phyloP scores from a whole-genome alignment of 2,888 invertebrate species.

The Latheticus oryzae region DNA sequence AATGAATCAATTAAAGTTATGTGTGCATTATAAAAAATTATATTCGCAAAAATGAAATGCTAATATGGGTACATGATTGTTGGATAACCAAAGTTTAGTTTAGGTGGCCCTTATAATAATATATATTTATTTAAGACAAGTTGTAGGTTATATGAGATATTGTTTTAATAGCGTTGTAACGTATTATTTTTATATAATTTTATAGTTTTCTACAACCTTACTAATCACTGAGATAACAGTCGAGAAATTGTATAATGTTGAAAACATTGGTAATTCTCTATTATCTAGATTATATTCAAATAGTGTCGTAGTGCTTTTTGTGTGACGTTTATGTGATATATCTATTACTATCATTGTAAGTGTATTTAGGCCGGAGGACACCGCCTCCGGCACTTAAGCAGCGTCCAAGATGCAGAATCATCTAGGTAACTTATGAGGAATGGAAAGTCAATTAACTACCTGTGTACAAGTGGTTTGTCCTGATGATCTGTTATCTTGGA shows the following conservation, averaged over 20 bases:
- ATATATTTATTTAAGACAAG: constrained; percentile 59
- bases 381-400: constrained; percentile 14
- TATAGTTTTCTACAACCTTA: constrained; percentile 61
- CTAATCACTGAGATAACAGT: constrained; percentile 56
- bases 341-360: constrained; percentile 59
- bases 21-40: too few relatives aligned
- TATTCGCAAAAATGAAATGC: constrained; percentile 11
- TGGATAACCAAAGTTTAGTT: constrained; percentile 63
- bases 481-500: constrained; percentile 49
- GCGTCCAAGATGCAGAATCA: constrained; percentile 39
- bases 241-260: constrained; percentile 57
- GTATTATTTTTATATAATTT: constrained; percentile 63
- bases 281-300: constrained; percentile 61
- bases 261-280: constrained; percentile 58
- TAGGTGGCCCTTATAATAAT: constrained; percentile 48
- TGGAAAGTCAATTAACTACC: constrained; percentile 40
- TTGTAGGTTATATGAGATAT: constrained; percentile 55
- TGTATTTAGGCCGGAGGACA: constrained; percentile 49
- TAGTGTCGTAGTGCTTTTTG: constrained; percentile 67
- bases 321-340: constrained; percentile 69
- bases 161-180: constrained; percentile 55
- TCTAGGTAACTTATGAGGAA: constrained; percentile 10
- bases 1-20: constrained; percentile 6
- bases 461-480: constrained; percentile 21
- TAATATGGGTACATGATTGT: constrained; percentile 59